Conservation (phyloP, 2,113 vertebrate genomes). For the Mus pahari region DNA sequence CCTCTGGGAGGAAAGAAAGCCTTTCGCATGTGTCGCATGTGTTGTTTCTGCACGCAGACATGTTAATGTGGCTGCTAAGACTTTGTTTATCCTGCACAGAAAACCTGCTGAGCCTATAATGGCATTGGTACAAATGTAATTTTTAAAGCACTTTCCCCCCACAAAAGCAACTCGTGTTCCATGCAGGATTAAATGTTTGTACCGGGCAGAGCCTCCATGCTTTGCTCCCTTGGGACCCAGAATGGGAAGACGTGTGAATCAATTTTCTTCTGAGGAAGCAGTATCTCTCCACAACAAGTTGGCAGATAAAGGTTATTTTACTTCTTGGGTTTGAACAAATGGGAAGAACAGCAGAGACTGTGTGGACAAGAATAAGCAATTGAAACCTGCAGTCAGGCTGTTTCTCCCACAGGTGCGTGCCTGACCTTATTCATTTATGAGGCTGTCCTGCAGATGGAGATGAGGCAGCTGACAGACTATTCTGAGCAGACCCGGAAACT, state of each 20-base stretch:
- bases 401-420: not conserved
- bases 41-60: not conserved
- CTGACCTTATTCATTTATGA: not conserved
- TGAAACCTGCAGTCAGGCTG: not conserved
- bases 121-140: not conserved
- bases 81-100: slow-evolving; percentile 22
- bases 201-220: no score
- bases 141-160: not conserved
- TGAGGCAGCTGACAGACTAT: no score
- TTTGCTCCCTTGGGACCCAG: not conserved
- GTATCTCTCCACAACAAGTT: no score
- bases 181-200: not conserved
- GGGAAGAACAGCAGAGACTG: not conserved
- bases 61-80: not conserved
- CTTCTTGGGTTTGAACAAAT: not conserved
- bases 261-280: accelerated
- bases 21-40: accelerated
- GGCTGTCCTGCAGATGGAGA: not conserved
- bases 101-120: not conserved
- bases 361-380: not conserved
- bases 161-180: not conserved
- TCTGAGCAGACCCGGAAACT: not conserved
- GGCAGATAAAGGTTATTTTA: not conserved
- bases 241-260: no score
- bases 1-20: not conserved